Base-by-base conservation (phyloP, 2,113 vertebrate species). In the Promerops cafer region DNA sequence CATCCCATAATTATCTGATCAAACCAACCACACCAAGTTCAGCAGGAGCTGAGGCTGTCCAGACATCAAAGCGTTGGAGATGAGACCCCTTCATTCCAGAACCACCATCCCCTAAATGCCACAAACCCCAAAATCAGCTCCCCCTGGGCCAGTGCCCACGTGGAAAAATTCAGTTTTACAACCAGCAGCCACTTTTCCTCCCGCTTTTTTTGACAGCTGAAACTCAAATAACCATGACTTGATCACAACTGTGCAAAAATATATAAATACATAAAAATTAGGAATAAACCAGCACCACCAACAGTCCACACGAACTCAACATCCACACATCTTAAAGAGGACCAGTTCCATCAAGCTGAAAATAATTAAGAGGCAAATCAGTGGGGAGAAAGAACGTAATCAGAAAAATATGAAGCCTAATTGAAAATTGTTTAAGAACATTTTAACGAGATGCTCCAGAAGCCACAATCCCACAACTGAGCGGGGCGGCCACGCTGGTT, bases 381-480 rank as follows among this genome's bases (percentile, higher is more conserved):
- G 85, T 86, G 57, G 95, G 96, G 95, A 91, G 70, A 93, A 44
- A 47, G 86, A 74, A 86, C 2, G 63, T 95, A 95, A 97, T 93
- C 83, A 94, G 94, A 96, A 97, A 96, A 97, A 97, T 18, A 89
- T 78, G 95, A 94, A 77, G 90, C 33, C 93, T 97, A 95, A 96
- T 94, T 96, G 94, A 81, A 95, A 97, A 96, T 94, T 88, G 95
- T 88, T 95, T 40, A 94, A 90, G 94, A 94, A 95, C 96, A 95
- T 95, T 96, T 96, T 93, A 95, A 97, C 90, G 84, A 83, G 96
- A 95, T 90, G 95, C 94, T 95, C 91, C 83, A 74, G 84, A 96
- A 96, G 94, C 96, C 96, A 87, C 96, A 94, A 94, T 83, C 90
- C 96, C 96, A 95, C 95, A 94, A 91, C 81, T 94, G 95, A 95